Conservation (phyloP, 2,113 vertebrate genomes). For the Engraulis encrasicolus region DNA sequence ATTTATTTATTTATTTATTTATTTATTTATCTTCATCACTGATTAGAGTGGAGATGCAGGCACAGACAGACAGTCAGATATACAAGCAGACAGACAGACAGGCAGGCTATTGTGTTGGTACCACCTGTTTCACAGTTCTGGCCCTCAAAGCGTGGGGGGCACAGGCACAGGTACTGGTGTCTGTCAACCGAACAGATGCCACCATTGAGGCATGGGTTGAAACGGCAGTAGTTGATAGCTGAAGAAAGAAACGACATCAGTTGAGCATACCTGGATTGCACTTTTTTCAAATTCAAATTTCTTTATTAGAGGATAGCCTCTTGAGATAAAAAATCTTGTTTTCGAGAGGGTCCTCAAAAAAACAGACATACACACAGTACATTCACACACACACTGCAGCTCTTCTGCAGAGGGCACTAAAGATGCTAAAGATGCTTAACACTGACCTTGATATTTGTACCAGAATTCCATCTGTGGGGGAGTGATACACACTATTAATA, state of each 20-base stretch:
- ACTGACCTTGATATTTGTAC: conserved; percentile 81
- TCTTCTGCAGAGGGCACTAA: too few relatives aligned
- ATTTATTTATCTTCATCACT: too few relatives aligned
- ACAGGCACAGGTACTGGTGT: conserved; percentile 67
- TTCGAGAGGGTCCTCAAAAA: too few relatives aligned
- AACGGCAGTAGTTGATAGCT: conserved; percentile 69
- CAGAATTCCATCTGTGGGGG: conserved; percentile 84
- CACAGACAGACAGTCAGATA: background rate
- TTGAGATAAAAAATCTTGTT: too few relatives aligned
- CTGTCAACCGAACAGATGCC: conserved; percentile 67
- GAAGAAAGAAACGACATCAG: background rate
- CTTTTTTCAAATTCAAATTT: too few relatives aligned
- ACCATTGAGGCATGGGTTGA: conserved; percentile 71
- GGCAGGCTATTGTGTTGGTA: background rate
- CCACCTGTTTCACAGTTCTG: conserved; percentile 70
- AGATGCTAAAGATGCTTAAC: background rate
- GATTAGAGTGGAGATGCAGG: too few relatives aligned
- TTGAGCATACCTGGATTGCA: background rate
- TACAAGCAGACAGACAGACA: background rate
- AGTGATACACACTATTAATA: conserved; percentile 34
- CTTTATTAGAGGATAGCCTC: too few relatives aligned
- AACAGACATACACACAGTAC: too few relatives aligned
- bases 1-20: too few relatives aligned
- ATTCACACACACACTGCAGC: too few relatives aligned
- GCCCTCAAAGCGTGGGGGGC: conserved; percentile 68